Percentiles rank a stretch among this genome's conserved stretches.
Evolutionary conservation across 2,888 invertebrate species (phyloP).

Genomic region (Drosophila testacea): DNA sequence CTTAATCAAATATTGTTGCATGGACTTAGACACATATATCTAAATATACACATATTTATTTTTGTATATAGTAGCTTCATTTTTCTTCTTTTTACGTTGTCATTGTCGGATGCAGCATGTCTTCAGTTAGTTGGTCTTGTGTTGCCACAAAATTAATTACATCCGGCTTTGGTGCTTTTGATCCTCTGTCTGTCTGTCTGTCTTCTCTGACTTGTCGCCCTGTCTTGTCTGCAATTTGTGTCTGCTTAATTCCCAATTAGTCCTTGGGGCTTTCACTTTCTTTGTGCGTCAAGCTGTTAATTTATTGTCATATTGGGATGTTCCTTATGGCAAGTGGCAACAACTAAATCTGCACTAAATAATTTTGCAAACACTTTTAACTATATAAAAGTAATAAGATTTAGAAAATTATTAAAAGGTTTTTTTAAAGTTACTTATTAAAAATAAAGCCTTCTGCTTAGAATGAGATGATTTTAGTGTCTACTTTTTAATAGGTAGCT

Average conservation of each 20-base stretch:
- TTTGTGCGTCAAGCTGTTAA: conserved; percentile 23
- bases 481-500: not conserved
- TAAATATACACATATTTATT: conserved; percentile 3
- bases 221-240: conserved; percentile 59
- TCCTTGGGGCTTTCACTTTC: conserved; percentile 37
- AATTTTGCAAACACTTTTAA: not conserved
- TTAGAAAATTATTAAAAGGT: not conserved
- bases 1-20: conserved; percentile 74
- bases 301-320: conserved; percentile 32
- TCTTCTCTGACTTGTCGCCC: not conserved
- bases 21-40: conserved; percentile 7
- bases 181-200: conserved; percentile 29
- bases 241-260: conserved; percentile 75
- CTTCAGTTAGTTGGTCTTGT: conserved; percentile 34
- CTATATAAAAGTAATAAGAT: no score
- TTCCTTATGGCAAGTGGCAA: conserved; percentile 6
- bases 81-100: conserved; percentile 26
- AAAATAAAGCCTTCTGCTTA: not conserved
- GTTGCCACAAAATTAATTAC: conserved; percentile 68
- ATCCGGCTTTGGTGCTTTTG: conserved; percentile 69
- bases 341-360: not conserved
- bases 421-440: not conserved
- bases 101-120: conserved; percentile 66
- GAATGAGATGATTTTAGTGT: no score
- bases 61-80: conserved; percentile 1